Base-by-base conservation (phyloP, 2,797 vertebrate genomes). In the Gila robusta region DNA sequence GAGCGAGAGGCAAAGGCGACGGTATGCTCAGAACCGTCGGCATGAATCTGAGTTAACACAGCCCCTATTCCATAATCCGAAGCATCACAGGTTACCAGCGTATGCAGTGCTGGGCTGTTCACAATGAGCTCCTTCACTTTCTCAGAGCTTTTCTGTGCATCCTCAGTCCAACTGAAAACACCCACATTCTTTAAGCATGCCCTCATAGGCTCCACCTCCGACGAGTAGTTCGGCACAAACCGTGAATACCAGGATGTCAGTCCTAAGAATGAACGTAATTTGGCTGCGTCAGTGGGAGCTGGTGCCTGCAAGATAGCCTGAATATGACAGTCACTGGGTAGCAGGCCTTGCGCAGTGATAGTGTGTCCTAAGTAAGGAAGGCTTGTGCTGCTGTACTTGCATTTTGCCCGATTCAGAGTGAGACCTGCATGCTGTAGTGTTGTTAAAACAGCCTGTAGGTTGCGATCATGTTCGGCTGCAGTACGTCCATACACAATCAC, bases 261-360 rank as follows among this genome's bases (percentile, higher is more conserved):
- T 49, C 52, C 49, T 59, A 78, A 59, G 49, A 52, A 49, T 32
- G 28, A 23, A 7, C 12, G 1, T 11, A 77, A 17, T 59, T 37
- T 78, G 17, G n/a, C 28, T 59, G 47, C 4, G 1, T 70, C 19
- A 10, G 3, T 70, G 35, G 35, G 66, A 5, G 67, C 67, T 70
- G 28, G n/a, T 37, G 32, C 28, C 59, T 44, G 44, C 2, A 84
- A 81, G 6, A 59, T 78, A 59, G 74, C 44, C 47, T 52, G n/a
- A 78, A 59, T 59, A 17, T 37, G 52, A 14, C 52, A 3, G 28
- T 78, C 11, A 32, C 2, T 78, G 19, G 84, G 71, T 41, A 79
- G 16, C 39, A 83, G 84, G 7, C 73, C 82, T 11, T 85, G 76
- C 12, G 73, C 52, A 77, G 70, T 87, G 0, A 85, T 62, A 37